These are phyloP conservation scores for Chromoteleia sp. DNA, from an alignment of 2,888 invertebrate genomes.

Conservation along the genomic window DNA sequence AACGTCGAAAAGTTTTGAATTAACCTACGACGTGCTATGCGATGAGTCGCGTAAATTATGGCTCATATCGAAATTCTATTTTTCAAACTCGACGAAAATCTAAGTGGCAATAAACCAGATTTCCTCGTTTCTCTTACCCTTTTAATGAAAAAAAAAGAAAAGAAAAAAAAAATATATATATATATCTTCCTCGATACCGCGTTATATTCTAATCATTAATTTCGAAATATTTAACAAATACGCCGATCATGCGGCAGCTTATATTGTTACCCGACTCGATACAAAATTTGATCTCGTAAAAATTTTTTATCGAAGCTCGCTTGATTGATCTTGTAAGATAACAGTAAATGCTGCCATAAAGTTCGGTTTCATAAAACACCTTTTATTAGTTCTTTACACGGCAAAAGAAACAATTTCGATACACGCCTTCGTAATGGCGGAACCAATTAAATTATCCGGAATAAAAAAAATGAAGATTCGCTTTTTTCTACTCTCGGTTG, in stretches of 20 bases:
- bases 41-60: conserved; percentile 48
- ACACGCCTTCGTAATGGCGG: not conserved
- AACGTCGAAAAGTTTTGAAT: conserved; percentile 67
- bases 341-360: conserved; percentile 36
- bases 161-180: conserved; percentile 1
- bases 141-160: not conserved
- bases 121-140: conserved; percentile 20
- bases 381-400: conserved; percentile 36
- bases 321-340: conserved; percentile 53
- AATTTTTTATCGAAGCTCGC: conserved; percentile 23
- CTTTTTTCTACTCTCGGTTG: not conserved
- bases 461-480: not conserved
- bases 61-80: conserved; percentile 39
- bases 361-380: conserved; percentile 43
- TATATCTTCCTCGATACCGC: not conserved
- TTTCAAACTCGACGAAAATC: conserved; percentile 31
- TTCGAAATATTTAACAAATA: not conserved
- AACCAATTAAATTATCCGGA: conserved; percentile 1
- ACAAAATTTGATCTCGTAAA: conserved; percentile 43
- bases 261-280: not conserved
- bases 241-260: not conserved
- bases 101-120: conserved; percentile 27
- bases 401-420: conserved; percentile 17
- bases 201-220: conserved; percentile 19
- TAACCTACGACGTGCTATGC: conserved; percentile 45